Percentiles rank a stretch among this genome's conserved stretches.
phyloP scores from a whole-genome alignment of 2,113 vertebrate species.

The Cisticola juncidis region DNA sequence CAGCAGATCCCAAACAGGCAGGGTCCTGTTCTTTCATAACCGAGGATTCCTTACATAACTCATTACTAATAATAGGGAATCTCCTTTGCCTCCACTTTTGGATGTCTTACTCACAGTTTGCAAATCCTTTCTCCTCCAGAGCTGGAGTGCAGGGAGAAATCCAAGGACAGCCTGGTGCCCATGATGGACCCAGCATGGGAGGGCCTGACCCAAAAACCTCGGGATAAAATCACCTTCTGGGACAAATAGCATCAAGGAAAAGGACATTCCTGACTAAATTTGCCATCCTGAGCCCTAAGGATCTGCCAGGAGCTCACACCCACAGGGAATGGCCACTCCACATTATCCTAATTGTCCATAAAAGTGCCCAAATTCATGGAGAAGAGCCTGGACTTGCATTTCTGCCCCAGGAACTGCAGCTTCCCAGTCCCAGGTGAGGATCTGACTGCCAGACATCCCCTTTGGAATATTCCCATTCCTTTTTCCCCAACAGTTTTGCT shows the following conservation, averaged over 20 bases:
- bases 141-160: background rate
- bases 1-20: background rate
- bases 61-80: background rate
- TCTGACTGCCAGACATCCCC: rapidly evolving
- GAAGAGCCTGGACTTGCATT: background rate
- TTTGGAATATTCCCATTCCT: background rate
- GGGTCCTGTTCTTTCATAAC: background rate
- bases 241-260: background rate
- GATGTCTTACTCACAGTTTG: background rate
- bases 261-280: background rate
- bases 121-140: background rate
- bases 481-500: too few species aligned
- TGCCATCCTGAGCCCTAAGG: background rate
- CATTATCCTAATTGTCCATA: background rate
- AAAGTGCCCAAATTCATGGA: background rate
- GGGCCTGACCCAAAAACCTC: background rate
- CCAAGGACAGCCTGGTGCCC: background rate
- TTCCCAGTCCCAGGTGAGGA: background rate
- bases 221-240: background rate
- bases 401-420: background rate
- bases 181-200: rapidly evolving
- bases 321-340: background rate
- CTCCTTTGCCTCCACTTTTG: background rate
- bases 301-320: background rate
- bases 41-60: background rate